Conservation (phyloP, 2,113 vertebrate species). For the Ranitomeya variabilis region DNA sequence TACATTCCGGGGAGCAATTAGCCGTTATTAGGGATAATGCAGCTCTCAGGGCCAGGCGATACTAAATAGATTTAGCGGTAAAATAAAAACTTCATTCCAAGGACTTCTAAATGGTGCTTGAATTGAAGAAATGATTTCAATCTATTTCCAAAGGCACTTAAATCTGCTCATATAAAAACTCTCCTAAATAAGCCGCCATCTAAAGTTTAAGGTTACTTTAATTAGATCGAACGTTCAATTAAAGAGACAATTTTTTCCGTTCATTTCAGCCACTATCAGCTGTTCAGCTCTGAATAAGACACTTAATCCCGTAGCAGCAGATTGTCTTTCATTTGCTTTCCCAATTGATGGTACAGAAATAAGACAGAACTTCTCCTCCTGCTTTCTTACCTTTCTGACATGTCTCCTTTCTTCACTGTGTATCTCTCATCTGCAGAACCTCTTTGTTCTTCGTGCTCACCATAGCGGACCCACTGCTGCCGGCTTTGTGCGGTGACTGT, state of each 20-base stretch:
- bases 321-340: constrained; percentile 66
- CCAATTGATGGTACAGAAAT: constrained; percentile 60
- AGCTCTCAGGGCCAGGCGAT: constrained; percentile 1
- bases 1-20: constrained; percentile 45
- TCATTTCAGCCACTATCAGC: constrained; percentile 29
- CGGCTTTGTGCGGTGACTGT: constrained; percentile 34
- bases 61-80: constrained; percentile 40
- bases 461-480: constrained; percentile 42
- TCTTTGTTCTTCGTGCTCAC: constrained; percentile 55
- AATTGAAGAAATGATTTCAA: constrained; percentile 56
- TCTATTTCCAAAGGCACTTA: constrained; percentile 45
- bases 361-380: constrained; percentile 59
- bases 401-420: constrained; percentile 73
- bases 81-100: constrained; percentile 55
- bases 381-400: constrained; percentile 88
- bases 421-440: constrained; percentile 61
- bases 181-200: constrained; percentile 27
- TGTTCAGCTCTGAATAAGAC: constrained; percentile 57
- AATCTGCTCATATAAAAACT: constrained; percentile 27
- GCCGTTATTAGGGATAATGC: constrained; percentile 51
- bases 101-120: constrained; percentile 50
- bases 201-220: constrained; percentile 52
- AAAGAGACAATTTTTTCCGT: constrained; percentile 16
- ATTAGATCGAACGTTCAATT: constrained; percentile 32
- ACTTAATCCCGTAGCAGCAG: constrained; percentile 69